Percentiles rank a stretch among this genome's conserved stretches.
Conservation (phyloP, 2,888 invertebrate species). For the Limnephilus rhombicus region DNA sequence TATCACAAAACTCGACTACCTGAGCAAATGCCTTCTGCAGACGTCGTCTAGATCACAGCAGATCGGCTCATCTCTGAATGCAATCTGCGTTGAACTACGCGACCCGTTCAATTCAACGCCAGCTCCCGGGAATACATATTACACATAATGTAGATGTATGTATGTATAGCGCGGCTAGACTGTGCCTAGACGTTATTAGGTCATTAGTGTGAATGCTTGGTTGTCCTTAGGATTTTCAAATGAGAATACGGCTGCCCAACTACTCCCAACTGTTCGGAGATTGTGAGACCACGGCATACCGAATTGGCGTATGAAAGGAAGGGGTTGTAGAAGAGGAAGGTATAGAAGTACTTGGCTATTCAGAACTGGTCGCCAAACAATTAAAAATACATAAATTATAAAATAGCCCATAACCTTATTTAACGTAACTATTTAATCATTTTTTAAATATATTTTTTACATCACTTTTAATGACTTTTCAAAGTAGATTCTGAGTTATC, state of each 20-base stretch:
- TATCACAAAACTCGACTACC: background rate
- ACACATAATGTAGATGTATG: background rate
- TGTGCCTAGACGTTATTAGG: background rate
- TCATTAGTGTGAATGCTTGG: background rate
- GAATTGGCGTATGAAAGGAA: no score
- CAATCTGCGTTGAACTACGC: constrained; percentile 13
- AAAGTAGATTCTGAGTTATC: no score
- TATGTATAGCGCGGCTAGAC: background rate
- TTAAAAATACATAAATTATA: no score
- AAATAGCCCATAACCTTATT: no score
- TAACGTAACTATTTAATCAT: no score
- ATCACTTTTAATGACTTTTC: no score
- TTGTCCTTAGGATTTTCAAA: background rate
- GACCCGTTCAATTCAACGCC: background rate
- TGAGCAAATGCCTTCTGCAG: background rate
- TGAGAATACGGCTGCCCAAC: background rate
- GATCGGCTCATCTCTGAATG: background rate
- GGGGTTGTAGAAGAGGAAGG: no score
- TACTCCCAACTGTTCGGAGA: no score
- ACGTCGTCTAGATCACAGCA: background rate
- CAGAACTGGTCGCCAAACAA: no score
- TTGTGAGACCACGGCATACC: no score
- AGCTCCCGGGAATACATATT: background rate
- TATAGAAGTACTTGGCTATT: no score
- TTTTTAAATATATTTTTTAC: no score